Conservation (phyloP, 2,113 vertebrate species). For the Cavia porcellus region DNA sequence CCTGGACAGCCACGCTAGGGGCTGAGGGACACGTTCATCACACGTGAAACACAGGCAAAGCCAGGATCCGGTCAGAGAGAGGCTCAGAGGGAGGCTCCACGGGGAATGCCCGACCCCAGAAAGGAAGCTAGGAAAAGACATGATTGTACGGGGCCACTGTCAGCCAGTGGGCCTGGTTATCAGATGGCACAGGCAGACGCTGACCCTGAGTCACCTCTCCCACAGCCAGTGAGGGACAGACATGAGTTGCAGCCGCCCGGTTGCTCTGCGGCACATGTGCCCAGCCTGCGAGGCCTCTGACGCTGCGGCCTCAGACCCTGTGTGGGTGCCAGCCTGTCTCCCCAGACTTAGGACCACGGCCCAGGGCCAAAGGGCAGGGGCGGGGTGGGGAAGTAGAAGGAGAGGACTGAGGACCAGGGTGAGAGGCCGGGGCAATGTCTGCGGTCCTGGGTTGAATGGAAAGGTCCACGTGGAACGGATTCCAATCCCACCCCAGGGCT, state of each 20-base stretch:
- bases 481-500: not conserved
- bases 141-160: not conserved
- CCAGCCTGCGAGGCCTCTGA: not conserved
- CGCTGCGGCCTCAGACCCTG: not conserved
- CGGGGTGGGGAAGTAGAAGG: not conserved
- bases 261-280: not conserved
- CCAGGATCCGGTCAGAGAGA: not conserved
- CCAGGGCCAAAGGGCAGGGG: not conserved
- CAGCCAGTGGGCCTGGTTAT: not conserved
- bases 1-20: not conserved
- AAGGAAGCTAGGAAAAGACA: not conserved
- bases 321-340: not conserved
- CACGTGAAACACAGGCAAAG: not conserved
- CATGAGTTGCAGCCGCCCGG: no score
- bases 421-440: not conserved
- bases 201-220: not conserved
- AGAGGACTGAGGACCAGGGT: not conserved
- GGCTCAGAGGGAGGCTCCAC: not conserved
- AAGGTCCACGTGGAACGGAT: not conserved
- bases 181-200: not conserved
- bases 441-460: not conserved
- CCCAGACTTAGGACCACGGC: not conserved
- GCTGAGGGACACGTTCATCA: not conserved
- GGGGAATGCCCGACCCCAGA: not conserved
- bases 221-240: not conserved